phyloP scores from a whole-genome alignment of 2,797 vertebrate genomes.

The Crocidura indochinensis region DNA sequence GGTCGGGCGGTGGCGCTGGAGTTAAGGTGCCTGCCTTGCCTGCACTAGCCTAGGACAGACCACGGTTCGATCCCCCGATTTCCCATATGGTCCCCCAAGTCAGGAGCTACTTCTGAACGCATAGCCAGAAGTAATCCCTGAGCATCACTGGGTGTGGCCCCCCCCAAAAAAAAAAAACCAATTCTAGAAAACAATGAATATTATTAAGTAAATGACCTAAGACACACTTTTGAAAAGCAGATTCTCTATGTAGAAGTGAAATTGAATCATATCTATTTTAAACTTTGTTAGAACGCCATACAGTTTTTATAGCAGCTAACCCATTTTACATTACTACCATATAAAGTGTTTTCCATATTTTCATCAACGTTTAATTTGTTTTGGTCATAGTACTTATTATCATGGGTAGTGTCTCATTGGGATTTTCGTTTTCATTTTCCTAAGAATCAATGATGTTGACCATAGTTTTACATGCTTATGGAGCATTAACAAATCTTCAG shows the following conservation, averaged over 20 bases:
- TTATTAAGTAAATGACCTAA: too few relatives aligned
- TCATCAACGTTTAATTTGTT: not conserved
- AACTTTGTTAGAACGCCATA: not conserved
- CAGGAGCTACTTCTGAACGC: too few relatives aligned
- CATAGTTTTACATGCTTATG: not conserved
- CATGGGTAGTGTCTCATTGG: not conserved
- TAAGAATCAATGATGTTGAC: not conserved
- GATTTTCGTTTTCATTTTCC: slow-evolving; percentile 41
- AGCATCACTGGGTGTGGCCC: too few relatives aligned
- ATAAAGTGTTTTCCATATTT: not conserved
- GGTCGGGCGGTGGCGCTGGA: too few relatives aligned
- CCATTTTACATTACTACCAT: not conserved
- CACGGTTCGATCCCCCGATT: too few relatives aligned
- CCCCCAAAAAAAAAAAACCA: too few relatives aligned
- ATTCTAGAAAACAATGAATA: too few relatives aligned
- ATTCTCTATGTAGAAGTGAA: not conserved
- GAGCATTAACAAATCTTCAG: not conserved
- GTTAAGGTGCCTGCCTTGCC: too few relatives aligned
- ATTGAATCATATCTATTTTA: not conserved
- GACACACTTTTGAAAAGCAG: not conserved
- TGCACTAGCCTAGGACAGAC: too few relatives aligned
- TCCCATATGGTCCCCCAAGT: too few relatives aligned
- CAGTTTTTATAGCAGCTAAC: not conserved
- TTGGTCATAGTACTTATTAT: not conserved
- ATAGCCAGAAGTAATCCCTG: too few relatives aligned